Evolutionary conservation across 2,888 invertebrate genomes (phyloP), one percentile per base, ranked within the genome.

Genomic region (Philereme vetulata): DNA sequence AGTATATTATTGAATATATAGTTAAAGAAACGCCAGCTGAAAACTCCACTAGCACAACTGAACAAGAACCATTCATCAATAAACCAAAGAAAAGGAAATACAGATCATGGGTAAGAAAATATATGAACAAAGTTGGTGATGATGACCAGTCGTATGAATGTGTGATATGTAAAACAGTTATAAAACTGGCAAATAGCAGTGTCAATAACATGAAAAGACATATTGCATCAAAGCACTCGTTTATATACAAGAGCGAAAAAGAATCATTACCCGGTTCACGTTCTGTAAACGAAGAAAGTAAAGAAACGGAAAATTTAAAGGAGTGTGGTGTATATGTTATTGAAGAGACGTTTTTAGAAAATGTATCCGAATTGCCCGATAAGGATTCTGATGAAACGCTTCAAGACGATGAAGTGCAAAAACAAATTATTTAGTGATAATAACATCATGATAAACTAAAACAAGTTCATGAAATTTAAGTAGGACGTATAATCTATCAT

Each of bases 1-100:
- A 36, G 10, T 48, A 48, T 48, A 35, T 10, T 10, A 10, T 51
- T 42, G 51, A 51, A 44, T 51, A 51, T 44, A 8, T 51, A 11
- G 3, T 43, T 51, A 11, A 51, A 7, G 51, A 43, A 5, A 4
- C 34, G 2, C 51, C 51, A 3, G 43, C 33, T 34, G 5, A 43
- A 21, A 34, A n/a, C 4, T 5, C 33, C 33, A 32, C 32, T 7
- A 38, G 8, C 38, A 38, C 38, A 10, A 4, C 40, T 50, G 32
- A 51, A 42, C 33, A 1, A 33, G 32, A 51, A 40, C 40, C 4
- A 8, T 1, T 10, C 4, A 35, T n/a, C 33, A 4, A 35, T 35
- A 7, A 45, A 8, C 6, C 1, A 38, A 38, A 6, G 8, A 4
- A 4, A 38, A 8, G 38, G 38, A 4, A 6, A 38, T 38, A 38